Evolutionary conservation across 2,888 invertebrate species (phyloP), one percentile per base, ranked within the genome.

Genomic region (Thymelicus lineola): DNA sequence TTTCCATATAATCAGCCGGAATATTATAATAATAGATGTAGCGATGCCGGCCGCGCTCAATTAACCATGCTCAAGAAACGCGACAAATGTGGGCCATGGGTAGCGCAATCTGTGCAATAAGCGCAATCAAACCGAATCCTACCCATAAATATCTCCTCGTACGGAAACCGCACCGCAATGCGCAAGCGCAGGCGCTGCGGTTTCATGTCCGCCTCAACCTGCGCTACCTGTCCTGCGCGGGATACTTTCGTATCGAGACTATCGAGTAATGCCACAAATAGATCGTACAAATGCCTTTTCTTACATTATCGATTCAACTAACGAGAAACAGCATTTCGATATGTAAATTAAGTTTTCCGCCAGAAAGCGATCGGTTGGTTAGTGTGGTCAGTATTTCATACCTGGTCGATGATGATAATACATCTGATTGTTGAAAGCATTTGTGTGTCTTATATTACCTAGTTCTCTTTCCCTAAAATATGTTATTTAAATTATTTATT

Each of bases 1-100:
- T 91, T 90, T 91, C 88, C 85, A 78, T 88, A 84, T 86, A 90
- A 91, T 89, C 87, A 88, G 82, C 80, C 83, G 83, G 82, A 82
- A 84, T 86, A 89, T 89, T 87, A 87, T 89, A 87, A 90, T 90
- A 89, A 89, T 86, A 85, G 83, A 50, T 76, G 75, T 80, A 79
- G 80, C 84, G 85, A 83, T 84, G 83, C 80, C 75, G 79, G 82
- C 84, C 79, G 80, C 79, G 84, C 84, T 88, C 87, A 90, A 90
- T 90, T 91, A 91, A 85, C 82, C 80, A 78, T 78, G 71, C 74
- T 75, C 76, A 83, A 84, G 84, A 81, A 81, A 79, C 76, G 77
- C 76, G 73, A 72, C 75, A 75, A 81, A 86, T 85, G 83, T 84
- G 78, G 83, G 81, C 73, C 84, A 79, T 75, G 72, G 76, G 74